Conservation (phyloP, 1,140 invertebrate species). For the Eupeodes corollae region DNA sequence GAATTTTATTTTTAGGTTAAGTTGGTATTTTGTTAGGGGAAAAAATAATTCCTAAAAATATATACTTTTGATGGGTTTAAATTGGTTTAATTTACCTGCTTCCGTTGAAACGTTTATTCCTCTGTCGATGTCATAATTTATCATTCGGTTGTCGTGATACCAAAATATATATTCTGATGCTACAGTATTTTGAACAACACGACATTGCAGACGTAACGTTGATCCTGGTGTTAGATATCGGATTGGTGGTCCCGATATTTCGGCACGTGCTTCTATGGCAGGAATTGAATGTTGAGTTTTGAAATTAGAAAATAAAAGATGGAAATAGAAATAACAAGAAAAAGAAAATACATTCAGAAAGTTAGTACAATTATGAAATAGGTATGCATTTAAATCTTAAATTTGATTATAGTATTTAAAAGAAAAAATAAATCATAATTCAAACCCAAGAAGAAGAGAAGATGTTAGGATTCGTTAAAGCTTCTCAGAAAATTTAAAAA, state of each 20-base stretch:
- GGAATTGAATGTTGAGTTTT: slow-evolving; percentile 17
- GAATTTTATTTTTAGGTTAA: neutral
- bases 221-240: slow-evolving; percentile 78
- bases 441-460: too few relatives aligned
- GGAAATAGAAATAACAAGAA: neutral
- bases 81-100: slow-evolving; percentile 22
- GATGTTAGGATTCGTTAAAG: too few relatives aligned
- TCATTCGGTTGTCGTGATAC: slow-evolving; percentile 84
- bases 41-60: neutral
- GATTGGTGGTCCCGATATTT: slow-evolving; percentile 70
- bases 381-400: too few relatives aligned
- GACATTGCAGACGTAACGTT: slow-evolving; percentile 65
- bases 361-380: too few relatives aligned
- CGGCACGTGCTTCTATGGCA: slow-evolving; percentile 64
- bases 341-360: neutral
- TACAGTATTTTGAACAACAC: slow-evolving; percentile 69
- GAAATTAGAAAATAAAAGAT: neutral
- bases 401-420: too few relatives aligned
- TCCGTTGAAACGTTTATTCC: slow-evolving; percentile 71
- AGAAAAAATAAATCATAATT: too few relatives aligned
- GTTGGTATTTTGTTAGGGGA: too few relatives aligned
- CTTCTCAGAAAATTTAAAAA: too few relatives aligned
- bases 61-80: too few relatives aligned
- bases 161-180: slow-evolving; percentile 75
- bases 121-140: slow-evolving; percentile 74